Base-by-base conservation (phyloP, 2,888 invertebrate genomes). In the Matsumyia berberina region DNA sequence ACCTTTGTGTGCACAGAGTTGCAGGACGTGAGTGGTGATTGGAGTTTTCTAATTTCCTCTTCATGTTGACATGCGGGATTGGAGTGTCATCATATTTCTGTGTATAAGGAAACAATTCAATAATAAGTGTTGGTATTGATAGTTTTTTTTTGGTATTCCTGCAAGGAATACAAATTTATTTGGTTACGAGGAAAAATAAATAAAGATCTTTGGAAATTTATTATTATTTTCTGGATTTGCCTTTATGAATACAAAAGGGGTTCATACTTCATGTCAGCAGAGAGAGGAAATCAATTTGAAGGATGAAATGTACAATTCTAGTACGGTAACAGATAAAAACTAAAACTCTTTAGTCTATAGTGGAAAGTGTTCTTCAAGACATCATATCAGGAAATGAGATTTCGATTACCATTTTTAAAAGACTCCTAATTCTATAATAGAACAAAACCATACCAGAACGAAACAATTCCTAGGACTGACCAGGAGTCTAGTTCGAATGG, bases 101-200 rank as follows among this genome's bases (percentile, higher is more conserved):
- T 49, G 64, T 66, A 73, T 53, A 73, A 31, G 29, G 64, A 72
- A 64, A 79, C 64, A 72, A 70, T 79, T 57, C 66, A 51, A 58
- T 15, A 6, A 15, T 12, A 62, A 77, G 53, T 77, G 35, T 67
- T 77, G 44, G 33, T 8, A 37, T 37, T 46, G 57, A 57, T 29
- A 3, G 24, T 33, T 42, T 44, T 17, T 29, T 8, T 9, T n/a
- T n/a, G n/a, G n/a, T 29, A n/a, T 55, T 62, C 49, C 17, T 58
- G 12, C 15, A 37, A 37, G 49, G 58, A 58, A 53, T 51, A 66
- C 51, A 79, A 66, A 66, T 66, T 29, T 51, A 12, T 46, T 49
- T 72, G 0, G 11, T 57, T 69, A 9, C 17, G 5, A 19, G 11
- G n/a, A 42, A 39, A 33, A 57, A 67, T 15, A 60, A 42, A 1